Evolutionary conservation across 2,888 invertebrate genomes (phyloP).

Genomic region (Piscicola geometra): DNA sequence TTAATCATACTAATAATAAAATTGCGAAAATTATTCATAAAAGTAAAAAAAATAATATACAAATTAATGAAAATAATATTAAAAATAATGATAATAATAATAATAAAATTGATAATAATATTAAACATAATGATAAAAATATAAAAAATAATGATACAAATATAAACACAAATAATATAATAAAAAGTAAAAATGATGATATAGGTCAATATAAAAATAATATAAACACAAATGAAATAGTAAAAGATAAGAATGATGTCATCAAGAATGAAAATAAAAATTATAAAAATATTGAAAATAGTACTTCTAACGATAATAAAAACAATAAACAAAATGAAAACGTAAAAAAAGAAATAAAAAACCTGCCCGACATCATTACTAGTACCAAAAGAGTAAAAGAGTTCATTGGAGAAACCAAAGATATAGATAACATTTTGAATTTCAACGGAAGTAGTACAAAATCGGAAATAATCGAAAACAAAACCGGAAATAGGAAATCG

Average conservation of each 20-base stretch:
- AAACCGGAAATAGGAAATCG: neutral
- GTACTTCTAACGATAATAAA: neutral
- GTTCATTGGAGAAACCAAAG: neutral
- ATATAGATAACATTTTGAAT: neutral
- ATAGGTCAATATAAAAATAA: too few species aligned
- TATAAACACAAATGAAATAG: too few species aligned
- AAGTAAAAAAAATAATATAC: neutral
- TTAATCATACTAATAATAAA: neutral
- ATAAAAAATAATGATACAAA: too few species aligned
- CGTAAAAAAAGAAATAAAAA: neutral
- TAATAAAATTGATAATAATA: too few species aligned
- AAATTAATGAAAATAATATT: too few species aligned
- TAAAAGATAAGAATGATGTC: too few species aligned
- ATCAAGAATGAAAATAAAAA: neutral
- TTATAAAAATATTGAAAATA: neutral
- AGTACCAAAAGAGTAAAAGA: neutral
- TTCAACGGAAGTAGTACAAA: neutral
- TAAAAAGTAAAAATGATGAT: too few species aligned
- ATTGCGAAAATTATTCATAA: neutral
- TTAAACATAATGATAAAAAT: too few species aligned
- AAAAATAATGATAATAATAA: too few species aligned
- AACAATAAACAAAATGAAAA: neutral
- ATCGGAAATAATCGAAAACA: neutral
- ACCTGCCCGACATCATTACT: neutral
- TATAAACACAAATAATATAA: too few species aligned